Evolutionary conservation across 2,113 vertebrate genomes (phyloP), one percentile per base, ranked within the genome.

Genomic region (Platichthys stellatus): DNA sequence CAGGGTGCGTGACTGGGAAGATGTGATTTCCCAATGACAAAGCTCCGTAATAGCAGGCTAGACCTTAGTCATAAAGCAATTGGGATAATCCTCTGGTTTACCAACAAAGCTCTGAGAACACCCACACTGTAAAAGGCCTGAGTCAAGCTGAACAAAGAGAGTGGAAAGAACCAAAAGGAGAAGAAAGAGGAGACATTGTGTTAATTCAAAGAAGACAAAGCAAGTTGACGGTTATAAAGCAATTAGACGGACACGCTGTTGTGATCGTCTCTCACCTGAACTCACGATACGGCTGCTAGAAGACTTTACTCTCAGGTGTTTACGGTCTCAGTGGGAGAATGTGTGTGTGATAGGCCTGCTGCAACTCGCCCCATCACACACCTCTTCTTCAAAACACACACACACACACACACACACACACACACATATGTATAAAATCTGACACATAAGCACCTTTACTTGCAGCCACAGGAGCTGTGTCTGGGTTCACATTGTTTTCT

Each of bases 1-100:
- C 63, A 40, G 65, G 54, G 51, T 89, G 81, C 76, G 72, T 88
- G 84, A 84, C 81, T 88, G 88, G 77, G 82, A 91, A 90, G 81
- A 90, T 86, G 76, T 38, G 73, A 81, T 88, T 88, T 89, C 74
- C 54, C 84, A 74, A 78, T 91, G 83, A 91, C 82, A 91, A 87
- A 92, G 83, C 66, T 15, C 28, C 1, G 24, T 91, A 93, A 93
- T 92, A 77, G 85, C 70, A 89, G 88, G 67, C 67, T 88, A 35
- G 81, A 81, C 67, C 78, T 83, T 79, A 89, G 89, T 90, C 90
- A 91, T 93, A 85, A 90, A 91, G 86, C 86, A 76, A 78, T 79
- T 76, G 82, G 66, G 72, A 86, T 92, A 86, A 90, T 92, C 85
- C 71, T 69, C 80, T 65, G 90, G 86, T 91, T 93, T 88, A 90